phyloP scores from a whole-genome alignment of 2,888 invertebrate species.

The Eupeodes latifasciatus region DNA sequence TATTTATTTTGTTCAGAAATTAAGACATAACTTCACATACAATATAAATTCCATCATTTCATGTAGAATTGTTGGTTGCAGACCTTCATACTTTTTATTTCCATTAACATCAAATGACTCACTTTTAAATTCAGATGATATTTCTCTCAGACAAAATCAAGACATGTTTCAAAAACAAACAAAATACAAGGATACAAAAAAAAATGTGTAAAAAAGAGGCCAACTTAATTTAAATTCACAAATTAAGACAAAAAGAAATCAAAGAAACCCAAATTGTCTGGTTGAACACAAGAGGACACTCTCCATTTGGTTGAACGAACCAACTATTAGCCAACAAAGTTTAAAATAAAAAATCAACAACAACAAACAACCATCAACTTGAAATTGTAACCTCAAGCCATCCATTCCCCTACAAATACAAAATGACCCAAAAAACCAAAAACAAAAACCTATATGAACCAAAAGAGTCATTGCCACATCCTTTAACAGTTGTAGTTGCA shows the following conservation, averaged over 20 bases:
- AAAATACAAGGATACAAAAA: background rate
- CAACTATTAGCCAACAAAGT: background rate
- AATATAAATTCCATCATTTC: no score
- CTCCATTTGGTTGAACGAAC: constrained; percentile 5
- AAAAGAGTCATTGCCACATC: constrained; percentile 35
- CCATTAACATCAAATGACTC: no score
- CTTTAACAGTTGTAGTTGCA: constrained; percentile 9
- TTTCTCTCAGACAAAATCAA: background rate
- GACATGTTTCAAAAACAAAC: background rate
- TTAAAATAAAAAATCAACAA: background rate
- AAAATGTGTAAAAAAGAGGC: background rate
- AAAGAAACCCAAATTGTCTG: constrained; percentile 23
- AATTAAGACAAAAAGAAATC: constrained; percentile 8
- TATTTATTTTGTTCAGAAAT: no score
- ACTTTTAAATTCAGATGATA: background rate
- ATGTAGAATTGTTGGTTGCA: no score
- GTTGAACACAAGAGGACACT: constrained; percentile 14
- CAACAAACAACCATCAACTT: constrained; percentile 11
- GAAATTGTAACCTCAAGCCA: constrained; percentile 36
- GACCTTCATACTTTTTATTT: no score
- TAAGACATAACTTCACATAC: no score
- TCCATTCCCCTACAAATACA: constrained; percentile 1
- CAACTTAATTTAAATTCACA: constrained; percentile 32
- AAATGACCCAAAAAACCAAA: constrained; percentile 18
- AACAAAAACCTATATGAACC: background rate